Base-by-base conservation (phyloP, 2,797 vertebrate genomes). In the Cossypha polioptera region DNA sequence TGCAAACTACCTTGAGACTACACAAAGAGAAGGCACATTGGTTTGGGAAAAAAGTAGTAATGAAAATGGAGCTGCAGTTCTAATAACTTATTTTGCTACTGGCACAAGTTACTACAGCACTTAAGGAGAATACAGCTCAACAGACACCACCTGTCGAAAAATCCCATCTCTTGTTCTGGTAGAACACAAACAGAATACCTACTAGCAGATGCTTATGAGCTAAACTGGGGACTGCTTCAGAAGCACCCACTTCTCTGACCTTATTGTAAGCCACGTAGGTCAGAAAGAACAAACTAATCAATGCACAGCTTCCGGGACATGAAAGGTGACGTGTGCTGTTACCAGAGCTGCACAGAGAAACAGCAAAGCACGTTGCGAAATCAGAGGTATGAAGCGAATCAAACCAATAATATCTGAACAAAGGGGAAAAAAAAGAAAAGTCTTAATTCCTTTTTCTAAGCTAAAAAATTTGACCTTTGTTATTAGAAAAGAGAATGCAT, bases 11-110 rank as follows among this genome's bases (percentile, higher is more conserved):
- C 11, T 3, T 5, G 9, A 67, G 20, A 91, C 10, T 12, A 38
- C 0, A 3, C 13, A 68, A 76, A 50, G 16, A 51, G 4, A 38
- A 54, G 10, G 7, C 0, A 3, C 3, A 9, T 11, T 58, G 36
- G 16, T 48, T 24, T 62, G 62, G 50, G 59, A 74, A 22, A 94
- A 86, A 57, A 3, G 2, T 11, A 40, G 24, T 67, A 66, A 47
- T n/a, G 0, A 36, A 83, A 88, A 38, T 2, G 26, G 6, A 90
- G 15, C 25, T 58, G 17, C 16, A 77, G 61, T 33, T 31, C 45
- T 38, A 61, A 40, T 14, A 5, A 40, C 8, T 54, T 50, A 18
- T 48, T 92, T 47, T 55, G 63, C 16, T 71, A 31, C 38, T 33
- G 19, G 5, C 33, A 78, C 35, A 33, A 68, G 11, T 26, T 25